Conservation (phyloP, 2,113 vertebrate species). For the Menura novaehollandiae region DNA sequence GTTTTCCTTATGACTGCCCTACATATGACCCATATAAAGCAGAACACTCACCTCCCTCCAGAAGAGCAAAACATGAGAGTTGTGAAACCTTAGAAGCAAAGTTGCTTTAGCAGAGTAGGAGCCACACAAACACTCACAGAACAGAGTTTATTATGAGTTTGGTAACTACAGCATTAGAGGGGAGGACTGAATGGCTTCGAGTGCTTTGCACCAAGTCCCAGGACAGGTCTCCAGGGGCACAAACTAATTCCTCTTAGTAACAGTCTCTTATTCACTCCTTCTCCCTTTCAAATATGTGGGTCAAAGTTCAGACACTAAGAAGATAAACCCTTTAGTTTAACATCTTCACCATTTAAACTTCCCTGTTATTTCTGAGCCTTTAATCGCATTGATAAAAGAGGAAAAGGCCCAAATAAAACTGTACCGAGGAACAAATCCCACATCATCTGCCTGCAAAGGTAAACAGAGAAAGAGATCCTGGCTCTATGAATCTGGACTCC, state of each 20-base stretch:
- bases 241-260: constrained; percentile 35
- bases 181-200: background rate
- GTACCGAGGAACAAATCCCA: background rate
- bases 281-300: constrained; percentile 32
- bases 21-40: background rate
- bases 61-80: background rate
- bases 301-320: constrained; percentile 67
- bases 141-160: background rate
- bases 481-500: background rate
- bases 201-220: background rate
- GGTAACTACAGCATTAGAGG: background rate
- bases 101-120: background rate
- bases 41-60: background rate
- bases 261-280: constrained; percentile 28
- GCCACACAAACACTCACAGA: background rate
- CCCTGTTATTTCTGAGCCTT: constrained; percentile 75
- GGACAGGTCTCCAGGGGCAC: background rate
- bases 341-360: constrained; percentile 73
- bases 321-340: constrained; percentile 66
- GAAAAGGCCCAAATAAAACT: constrained; percentile 47
- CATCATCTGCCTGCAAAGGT: background rate
- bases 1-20: background rate
- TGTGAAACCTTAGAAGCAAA: background rate
- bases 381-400: constrained; percentile 68
- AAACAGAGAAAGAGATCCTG: background rate